Evolutionary conservation across 2,888 invertebrate species (phyloP).

Genomic region (Agonopterix alstromeriana): DNA sequence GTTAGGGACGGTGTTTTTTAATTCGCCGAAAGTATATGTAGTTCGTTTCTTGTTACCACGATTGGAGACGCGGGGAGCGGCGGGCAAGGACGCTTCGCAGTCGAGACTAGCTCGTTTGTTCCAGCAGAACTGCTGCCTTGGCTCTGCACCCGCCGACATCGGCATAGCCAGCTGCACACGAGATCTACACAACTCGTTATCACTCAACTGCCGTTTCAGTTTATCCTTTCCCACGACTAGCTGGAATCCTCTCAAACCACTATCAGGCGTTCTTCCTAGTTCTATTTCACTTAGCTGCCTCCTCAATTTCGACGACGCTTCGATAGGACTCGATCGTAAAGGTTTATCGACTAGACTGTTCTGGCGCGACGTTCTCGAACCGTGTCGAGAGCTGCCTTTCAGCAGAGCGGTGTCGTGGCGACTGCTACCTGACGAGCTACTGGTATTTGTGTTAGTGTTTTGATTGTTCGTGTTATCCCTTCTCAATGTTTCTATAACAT

Average conservation of each 20-base stretch:
- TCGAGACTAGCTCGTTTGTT: conserved; percentile 47
- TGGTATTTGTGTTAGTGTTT: conserved; percentile 30
- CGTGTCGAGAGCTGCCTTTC: conserved; percentile 22
- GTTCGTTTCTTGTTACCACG: conserved; percentile 28
- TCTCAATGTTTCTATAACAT: conserved; percentile 53
- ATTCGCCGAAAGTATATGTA: conserved; percentile 65
- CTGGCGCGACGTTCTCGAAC: conserved; percentile 38
- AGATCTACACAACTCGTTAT: conserved; percentile 53
- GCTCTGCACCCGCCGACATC: conserved; percentile 70
- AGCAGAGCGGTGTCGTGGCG: conserved; percentile 27
- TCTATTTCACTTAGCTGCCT: conserved; percentile 58
- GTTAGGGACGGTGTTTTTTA: conserved; percentile 62
- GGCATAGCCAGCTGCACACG: conserved; percentile 61
- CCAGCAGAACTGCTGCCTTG: conserved; percentile 53
- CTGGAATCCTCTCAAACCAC: conserved; percentile 48
- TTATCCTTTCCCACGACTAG: conserved; percentile 59
- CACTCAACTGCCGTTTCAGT: conserved; percentile 61
- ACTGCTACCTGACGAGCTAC: conserved; percentile 53
- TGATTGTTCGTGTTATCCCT: conserved; percentile 26
- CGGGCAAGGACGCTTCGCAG: conserved; percentile 38
- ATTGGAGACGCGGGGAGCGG: conserved; percentile 15
- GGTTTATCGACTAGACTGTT: conserved; percentile 51
- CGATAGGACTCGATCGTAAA: conserved; percentile 33
- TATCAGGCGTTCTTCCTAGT: conserved; percentile 29
- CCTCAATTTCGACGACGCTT: conserved; percentile 30